Base-by-base conservation (phyloP, 1,140 invertebrate species). In the Popillia japonica region DNA sequence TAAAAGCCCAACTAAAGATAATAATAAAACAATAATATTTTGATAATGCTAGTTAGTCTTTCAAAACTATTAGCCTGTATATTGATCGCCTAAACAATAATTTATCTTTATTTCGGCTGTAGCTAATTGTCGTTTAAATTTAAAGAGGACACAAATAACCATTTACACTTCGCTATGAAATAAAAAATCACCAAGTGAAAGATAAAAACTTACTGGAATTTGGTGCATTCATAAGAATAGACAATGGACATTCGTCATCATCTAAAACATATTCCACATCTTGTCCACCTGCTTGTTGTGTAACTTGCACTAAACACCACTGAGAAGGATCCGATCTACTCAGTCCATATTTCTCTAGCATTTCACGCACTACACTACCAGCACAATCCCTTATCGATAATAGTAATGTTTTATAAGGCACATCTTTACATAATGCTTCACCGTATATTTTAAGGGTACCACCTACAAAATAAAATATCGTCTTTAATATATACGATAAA, bases 361-460 rank as follows among this genome's bases (percentile, higher is more conserved):
- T 99, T 90, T 99, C 98, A 82, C 94, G 90, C 40, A 99, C 95
- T 55, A 99, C 97, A 81, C 93, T 93, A 42, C 93, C 93, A 1
- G 98, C 97, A 48, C 93, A 94, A 87, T 99, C 98, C 61, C 95
- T 91, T 11, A 98, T 94, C 20, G 97, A 98, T 40, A 99, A 89
- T 79, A 99, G 89, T 48, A 99, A 88, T 2, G 98, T 99, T 89
- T 99, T 99, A 88, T 99, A 99, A 59, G 98, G 98, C 79, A 99
- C 96, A 89, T 99, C 97, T 83, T 96, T 94, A 85, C 96, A 97
- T 7, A 99, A 89, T 11, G 96, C 96, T 86, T 98, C 96, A 27
- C 98, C 98, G 88, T 99, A 99, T 82, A 99, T 99, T 88, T 99
- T 99, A 27, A 99, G 87, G 6, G 97, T 99, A 72, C 98, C 98